Percentiles rank a stretch among this genome's conserved stretches.
Conservation (phyloP, 2,888 invertebrate species). For the Pyrgus malvae region DNA sequence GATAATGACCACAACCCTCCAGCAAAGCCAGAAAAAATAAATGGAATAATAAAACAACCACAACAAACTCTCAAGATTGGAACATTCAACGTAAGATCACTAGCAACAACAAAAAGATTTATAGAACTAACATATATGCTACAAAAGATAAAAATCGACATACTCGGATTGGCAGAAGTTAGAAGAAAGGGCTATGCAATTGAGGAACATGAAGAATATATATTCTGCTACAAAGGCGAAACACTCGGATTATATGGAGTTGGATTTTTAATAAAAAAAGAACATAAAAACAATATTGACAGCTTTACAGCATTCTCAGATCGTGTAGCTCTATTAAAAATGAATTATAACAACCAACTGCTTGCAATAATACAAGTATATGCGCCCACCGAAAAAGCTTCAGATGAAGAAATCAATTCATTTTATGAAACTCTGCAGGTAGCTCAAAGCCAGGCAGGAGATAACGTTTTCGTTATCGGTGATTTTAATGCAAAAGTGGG, state of each 20-base stretch:
- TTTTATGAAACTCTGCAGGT: neutral
- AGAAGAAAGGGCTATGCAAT: neutral
- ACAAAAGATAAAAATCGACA: neutral
- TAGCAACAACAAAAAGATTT: neutral
- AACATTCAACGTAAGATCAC: neutral
- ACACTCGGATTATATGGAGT: neutral
- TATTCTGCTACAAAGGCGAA: neutral
- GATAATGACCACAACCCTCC: conserved; percentile 4
- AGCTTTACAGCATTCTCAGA: neutral
- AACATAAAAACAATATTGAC: neutral
- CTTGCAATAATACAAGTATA: neutral
- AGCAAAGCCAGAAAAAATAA: neutral
- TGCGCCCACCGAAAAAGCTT: neutral
- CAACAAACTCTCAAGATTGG: neutral
- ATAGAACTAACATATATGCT: neutral
- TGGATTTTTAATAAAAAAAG: neutral
- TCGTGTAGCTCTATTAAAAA: neutral
- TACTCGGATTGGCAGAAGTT: neutral
- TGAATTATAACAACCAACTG: neutral
- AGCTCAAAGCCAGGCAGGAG: neutral
- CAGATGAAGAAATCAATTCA: neutral
- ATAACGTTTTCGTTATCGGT: neutral
- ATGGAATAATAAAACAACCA: conserved; percentile 1
- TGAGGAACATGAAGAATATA: neutral
- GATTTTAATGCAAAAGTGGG: neutral